Conservation (phyloP, 64 coral and sea anemone genomes). For the Pocillopora verrucosa region DNA sequence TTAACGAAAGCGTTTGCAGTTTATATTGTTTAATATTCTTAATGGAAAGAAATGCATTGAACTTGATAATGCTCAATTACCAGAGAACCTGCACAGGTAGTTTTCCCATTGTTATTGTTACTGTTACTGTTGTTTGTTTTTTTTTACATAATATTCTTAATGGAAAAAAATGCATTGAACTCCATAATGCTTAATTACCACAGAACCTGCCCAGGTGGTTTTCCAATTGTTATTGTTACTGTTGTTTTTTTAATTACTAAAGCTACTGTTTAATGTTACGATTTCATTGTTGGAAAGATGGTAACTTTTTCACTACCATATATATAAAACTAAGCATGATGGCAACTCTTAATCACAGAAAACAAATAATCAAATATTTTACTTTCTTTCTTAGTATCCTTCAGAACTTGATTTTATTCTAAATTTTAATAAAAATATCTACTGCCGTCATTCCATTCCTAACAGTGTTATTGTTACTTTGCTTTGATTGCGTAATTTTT, state of each 20-base stretch:
- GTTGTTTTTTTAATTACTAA: too few relatives aligned
- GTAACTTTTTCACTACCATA: too few relatives aligned
- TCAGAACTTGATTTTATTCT: constrained; percentile 20
- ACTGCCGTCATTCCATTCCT: constrained; percentile 20
- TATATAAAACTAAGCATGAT: constrained; percentile 3
- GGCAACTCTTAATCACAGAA: constrained; percentile 40
- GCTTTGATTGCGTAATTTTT: too few relatives aligned
- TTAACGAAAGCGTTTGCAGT: constrained; percentile 35
- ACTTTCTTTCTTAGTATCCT: constrained; percentile 31
- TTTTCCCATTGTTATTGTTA: constrained; percentile 26
- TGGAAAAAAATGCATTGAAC: too few relatives aligned
- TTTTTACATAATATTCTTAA: too few relatives aligned
- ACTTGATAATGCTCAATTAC: constrained; percentile 17
- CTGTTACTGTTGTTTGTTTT: too few relatives aligned
- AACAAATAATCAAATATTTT: constrained; percentile 35
- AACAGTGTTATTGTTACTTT: constrained; percentile 33
- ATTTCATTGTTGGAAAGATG: constrained; percentile 41
- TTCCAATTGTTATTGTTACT: constrained; percentile 35
- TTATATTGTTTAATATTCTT: constrained; percentile 41
- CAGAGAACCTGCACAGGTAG: constrained; percentile 27
- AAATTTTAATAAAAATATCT: constrained; percentile 16
- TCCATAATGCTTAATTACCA: too few relatives aligned
- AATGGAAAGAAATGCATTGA: constrained; percentile 21
- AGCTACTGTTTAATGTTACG: too few relatives aligned
- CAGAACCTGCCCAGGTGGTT: too few relatives aligned